A percentile compares a stretch with the other conserved stretches of the same genome.
These are phyloP conservation scores for Anadara kagoshimensis DNA, from an alignment of 1,140 invertebrate species.

Conservation along the genomic window DNA sequence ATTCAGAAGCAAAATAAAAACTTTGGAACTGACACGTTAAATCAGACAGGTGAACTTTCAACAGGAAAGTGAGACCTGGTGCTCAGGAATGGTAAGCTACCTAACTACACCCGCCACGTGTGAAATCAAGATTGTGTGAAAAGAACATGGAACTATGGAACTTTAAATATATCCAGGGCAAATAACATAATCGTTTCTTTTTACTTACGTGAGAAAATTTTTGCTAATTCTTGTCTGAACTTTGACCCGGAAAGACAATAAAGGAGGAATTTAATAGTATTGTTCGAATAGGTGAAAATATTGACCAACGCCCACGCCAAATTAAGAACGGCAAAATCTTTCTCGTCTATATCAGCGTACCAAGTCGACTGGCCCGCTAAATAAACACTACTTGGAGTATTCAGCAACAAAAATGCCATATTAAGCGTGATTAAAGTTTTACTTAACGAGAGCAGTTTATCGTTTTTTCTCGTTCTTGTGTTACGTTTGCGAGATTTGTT, in stretches of 20 bases:
- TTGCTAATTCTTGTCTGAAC: constrained; percentile 26
- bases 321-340: constrained; percentile 5
- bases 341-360: background rate
- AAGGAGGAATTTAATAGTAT: constrained; percentile 31
- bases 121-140: too few relatives aligned
- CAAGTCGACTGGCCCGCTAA: constrained; percentile 37
- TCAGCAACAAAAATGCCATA: constrained; percentile 46
- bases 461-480: too few relatives aligned
- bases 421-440: constrained; percentile 45
- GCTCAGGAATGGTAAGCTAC: too few relatives aligned
- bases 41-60: too few relatives aligned
- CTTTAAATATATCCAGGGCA: too few relatives aligned
- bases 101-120: too few relatives aligned
- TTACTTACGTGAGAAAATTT: background rate
- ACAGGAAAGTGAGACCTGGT: too few relatives aligned
- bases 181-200: background rate
- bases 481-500: background rate
- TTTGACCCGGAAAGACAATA: constrained; percentile 31
- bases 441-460: constrained; percentile 48
- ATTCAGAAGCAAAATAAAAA: too few relatives aligned
- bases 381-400: constrained; percentile 51
- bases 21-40: too few relatives aligned
- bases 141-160: too few relatives aligned
- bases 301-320: constrained; percentile 35
- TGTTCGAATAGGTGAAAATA: constrained; percentile 37